Evolutionary conservation across 2,113 vertebrate genomes (phyloP).

Genomic region (Lagopus muta): DNA sequence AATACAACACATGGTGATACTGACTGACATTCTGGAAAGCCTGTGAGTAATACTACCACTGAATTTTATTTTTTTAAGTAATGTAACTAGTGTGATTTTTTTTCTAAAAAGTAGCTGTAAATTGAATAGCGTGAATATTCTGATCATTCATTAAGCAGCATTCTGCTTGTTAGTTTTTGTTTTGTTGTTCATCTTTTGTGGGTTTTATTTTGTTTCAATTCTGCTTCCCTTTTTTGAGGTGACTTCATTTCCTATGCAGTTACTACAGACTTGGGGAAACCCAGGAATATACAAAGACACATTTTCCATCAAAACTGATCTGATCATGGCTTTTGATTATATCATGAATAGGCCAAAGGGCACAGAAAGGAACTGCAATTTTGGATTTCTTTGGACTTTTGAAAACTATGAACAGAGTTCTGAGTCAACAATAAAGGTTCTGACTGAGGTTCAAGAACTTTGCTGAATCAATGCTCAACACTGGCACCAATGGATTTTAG

Average conservation of each 20-base stretch:
- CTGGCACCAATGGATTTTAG: accelerated
- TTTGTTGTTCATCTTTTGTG: background rate
- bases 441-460: background rate
- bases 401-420: background rate
- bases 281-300: background rate
- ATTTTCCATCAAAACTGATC: background rate
- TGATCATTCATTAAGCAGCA: background rate
- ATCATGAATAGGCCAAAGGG: background rate
- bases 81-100: background rate
- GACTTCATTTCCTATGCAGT: conserved; percentile 40
- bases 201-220: background rate
- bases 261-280: background rate
- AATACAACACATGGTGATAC: background rate
- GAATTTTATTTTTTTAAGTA: background rate
- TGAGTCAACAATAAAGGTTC: background rate
- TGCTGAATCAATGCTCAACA: background rate
- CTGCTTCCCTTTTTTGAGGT: conserved; percentile 37
- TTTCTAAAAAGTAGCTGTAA: background rate
- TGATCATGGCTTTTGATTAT: background rate
- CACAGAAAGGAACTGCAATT: background rate
- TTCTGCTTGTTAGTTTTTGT: background rate
- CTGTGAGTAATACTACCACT: background rate
- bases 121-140: background rate
- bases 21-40: conserved; percentile 44
- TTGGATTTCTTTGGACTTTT: background rate